phyloP scores from a whole-genome alignment of 2,888 invertebrate species.

The Syrista parreyssii region DNA sequence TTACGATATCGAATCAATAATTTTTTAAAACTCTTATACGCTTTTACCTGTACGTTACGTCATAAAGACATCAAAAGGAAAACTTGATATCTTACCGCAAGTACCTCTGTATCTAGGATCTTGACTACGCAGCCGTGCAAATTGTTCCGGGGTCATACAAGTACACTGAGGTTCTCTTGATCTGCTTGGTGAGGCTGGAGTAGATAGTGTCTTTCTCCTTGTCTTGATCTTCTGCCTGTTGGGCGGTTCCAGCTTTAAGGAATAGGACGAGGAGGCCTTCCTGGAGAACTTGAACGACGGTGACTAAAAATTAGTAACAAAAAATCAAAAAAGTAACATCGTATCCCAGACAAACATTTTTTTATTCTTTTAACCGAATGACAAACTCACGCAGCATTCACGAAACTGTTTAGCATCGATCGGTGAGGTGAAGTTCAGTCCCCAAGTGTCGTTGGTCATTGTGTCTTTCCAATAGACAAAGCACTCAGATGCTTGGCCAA shows the following conservation, averaged over 20 bases:
- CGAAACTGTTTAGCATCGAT: conserved; percentile 97
- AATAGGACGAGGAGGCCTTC: conserved; percentile 97
- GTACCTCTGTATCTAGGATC: conserved; percentile 81
- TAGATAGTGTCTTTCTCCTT: conserved; percentile 91
- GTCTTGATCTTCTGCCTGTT: conserved; percentile 86
- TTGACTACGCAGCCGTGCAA: conserved; percentile 85
- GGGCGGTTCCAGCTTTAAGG: conserved; percentile 91
- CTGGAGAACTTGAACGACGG: conserved; percentile 98
- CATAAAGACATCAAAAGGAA: not conserved
- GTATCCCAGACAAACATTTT: not conserved
- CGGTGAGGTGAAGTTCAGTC: conserved; percentile 96
- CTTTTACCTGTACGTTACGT: not conserved
- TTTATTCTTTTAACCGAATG: not conserved
- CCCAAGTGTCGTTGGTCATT: conserved; percentile 98
- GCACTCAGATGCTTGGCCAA: conserved; percentile 98
- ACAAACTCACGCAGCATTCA: conserved; percentile 93
- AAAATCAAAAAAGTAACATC: not conserved
- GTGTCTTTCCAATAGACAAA: conserved; percentile 99
- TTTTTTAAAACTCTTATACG: not conserved
- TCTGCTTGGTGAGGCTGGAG: conserved; percentile 91
- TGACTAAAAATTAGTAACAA: conserved; percentile 77
- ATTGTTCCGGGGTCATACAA: conserved; percentile 94
- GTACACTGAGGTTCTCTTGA: conserved; percentile 92
- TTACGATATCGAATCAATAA: not conserved
- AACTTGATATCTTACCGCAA: conserved; percentile 29